Percentiles rank a stretch among this genome's conserved stretches.
phyloP scores from a whole-genome alignment of 1,140 invertebrate species.

The Drosophila sproati region DNA sequence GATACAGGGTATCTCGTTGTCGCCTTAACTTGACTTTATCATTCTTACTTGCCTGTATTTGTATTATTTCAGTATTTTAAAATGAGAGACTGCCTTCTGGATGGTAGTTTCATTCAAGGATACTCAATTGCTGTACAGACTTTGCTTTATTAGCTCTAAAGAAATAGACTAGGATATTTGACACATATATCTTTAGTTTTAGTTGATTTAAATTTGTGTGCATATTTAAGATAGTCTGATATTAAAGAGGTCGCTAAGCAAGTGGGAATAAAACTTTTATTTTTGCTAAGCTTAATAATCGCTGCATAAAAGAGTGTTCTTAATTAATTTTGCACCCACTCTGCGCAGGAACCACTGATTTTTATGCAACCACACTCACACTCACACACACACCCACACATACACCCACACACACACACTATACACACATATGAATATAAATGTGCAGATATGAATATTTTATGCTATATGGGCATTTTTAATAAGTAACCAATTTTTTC shows the following conservation, averaged over 20 bases:
- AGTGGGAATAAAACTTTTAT: not conserved
- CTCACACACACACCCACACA: constrained; percentile 2
- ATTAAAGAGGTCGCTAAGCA: no score
- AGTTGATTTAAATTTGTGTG: not conserved
- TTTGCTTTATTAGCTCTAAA: no score
- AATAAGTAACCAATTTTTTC: constrained; percentile 73
- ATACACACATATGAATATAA: constrained; percentile 7
- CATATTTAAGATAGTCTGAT: not conserved
- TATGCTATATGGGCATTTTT: constrained; percentile 80
- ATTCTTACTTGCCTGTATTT: no score
- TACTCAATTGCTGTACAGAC: no score
- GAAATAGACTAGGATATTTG: no score
- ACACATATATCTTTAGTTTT: not conserved
- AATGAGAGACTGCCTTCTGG: no score
- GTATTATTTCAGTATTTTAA: no score
- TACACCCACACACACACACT: constrained; percentile 6
- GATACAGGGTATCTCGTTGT: no score
- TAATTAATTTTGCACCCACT: constrained; percentile 74
- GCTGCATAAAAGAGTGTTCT: constrained; percentile 30
- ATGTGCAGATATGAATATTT: constrained; percentile 55
- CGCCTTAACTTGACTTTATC: no score
- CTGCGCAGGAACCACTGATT: constrained; percentile 57
- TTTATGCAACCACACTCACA: constrained; percentile 56
- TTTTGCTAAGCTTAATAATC: constrained; percentile 9
- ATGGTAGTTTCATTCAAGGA: no score